phyloP scores from a whole-genome alignment of 2,888 invertebrate genomes.

The Cyrtodaria siliqua region DNA sequence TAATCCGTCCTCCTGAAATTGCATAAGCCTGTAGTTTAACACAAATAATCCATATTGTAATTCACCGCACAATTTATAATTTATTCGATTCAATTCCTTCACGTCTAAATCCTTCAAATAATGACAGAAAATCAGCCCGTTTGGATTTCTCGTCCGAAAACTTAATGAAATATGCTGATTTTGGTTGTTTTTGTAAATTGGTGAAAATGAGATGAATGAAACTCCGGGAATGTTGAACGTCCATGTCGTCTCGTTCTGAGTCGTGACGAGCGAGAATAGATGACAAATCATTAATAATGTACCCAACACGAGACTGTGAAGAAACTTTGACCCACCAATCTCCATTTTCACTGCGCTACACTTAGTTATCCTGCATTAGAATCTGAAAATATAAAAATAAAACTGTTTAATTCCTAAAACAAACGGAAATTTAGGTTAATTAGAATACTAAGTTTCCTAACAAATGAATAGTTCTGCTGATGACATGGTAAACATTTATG shows the following conservation, averaged over 20 bases:
- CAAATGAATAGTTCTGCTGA: too few species aligned
- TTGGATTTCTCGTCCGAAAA: constrained; percentile 73
- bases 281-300: constrained; percentile 21
- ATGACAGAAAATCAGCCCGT: constrained; percentile 78
- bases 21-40: constrained; percentile 69
- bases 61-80: constrained; percentile 75
- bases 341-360: not conserved
- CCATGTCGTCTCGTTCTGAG: constrained; percentile 57
- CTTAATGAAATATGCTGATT: constrained; percentile 69
- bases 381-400: too few species aligned
- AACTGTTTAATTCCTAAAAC: too few species aligned
- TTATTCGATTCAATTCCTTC: constrained; percentile 55
- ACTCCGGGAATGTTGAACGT: constrained; percentile 71
- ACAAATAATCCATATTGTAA: constrained; percentile 72
- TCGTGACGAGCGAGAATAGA: constrained; percentile 1
- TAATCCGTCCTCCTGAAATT: constrained; percentile 67
- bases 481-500: too few species aligned
- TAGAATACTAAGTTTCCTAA: too few species aligned
- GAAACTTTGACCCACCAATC: constrained; percentile 23
- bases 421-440: too few species aligned
- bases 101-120: constrained; percentile 63
- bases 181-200: constrained; percentile 63
- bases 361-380: too few species aligned
- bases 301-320: constrained; percentile 17
- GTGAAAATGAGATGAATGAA: constrained; percentile 71